These are phyloP conservation scores for Lophochroa leadbeateri DNA, from an alignment of 2,113 vertebrate species.

Conservation along the genomic window DNA sequence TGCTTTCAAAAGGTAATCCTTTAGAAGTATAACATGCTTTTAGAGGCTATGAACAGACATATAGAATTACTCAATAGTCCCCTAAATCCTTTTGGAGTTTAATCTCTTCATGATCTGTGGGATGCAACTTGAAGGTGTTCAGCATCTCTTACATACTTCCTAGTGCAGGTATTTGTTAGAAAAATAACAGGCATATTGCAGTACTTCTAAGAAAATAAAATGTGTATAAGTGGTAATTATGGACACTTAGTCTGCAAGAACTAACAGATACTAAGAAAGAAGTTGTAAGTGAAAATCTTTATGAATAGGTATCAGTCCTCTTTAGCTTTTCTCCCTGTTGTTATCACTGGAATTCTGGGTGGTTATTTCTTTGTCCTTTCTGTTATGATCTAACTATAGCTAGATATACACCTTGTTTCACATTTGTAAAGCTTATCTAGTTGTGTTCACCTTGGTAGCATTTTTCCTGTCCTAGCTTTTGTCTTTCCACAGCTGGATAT, in stretches of 20 bases:
- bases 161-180: neutral
- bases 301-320: neutral
- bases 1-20: neutral
- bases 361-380: neutral
- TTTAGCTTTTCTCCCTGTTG: neutral
- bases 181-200: neutral
- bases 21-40: neutral
- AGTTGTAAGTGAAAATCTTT: neutral
- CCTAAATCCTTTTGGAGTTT: neutral
- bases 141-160: neutral
- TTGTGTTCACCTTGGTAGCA: neutral
- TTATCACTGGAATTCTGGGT: neutral
- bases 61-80: neutral
- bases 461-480: neutral
- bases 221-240: rapidly evolving
- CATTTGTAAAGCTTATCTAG: neutral
- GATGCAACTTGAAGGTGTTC: neutral
- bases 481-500: neutral
- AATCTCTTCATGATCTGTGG: neutral
- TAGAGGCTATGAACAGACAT: neutral
- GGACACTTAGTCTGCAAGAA: neutral
- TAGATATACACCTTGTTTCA: neutral
- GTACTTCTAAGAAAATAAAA: neutral
- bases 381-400: rapidly evolving
- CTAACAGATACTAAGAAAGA: neutral